Evolutionary conservation across 2,113 vertebrate species (phyloP), one percentile per base, ranked within the genome.

Genomic region (Hydrolagus affinis): DNA sequence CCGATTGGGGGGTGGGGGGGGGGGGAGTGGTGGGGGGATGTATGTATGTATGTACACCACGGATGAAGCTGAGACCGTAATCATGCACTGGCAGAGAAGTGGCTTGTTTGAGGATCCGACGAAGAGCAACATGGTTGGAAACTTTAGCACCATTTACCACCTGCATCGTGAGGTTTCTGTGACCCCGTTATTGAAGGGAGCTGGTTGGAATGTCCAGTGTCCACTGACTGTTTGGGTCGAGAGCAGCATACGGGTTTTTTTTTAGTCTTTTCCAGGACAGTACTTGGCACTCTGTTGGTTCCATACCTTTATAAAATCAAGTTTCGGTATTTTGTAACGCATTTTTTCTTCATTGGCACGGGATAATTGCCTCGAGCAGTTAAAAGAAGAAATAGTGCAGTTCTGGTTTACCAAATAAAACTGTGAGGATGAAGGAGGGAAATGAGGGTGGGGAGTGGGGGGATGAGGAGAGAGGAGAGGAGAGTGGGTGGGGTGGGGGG

Each of bases 341-440:
- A 87, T 85, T 74, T 89, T 85, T 74, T 89, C 75, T 87, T 88
- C 88, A 90, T 92, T 91, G 90, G 90, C 93, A 91, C 91, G 89
- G 90, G 89, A 87, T 88, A 90, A 93, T 90, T 94, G 91, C 91
- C 92, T 87, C 88, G 90, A 92, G 94, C 93, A 93, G 95, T 91
- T 90, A 92, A 90, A 87, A 85, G 86, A 90, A 85, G 76, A 86
- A 90, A 87, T 91, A 94, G 93, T 92, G 93, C 93, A 93, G 91
- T 89, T 91, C 89, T 90, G 85, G 64, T 86, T 86, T 0, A 4
- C 88, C 86, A 86, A 89, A 88, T 87, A 87, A 78, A 83, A 83
- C 77, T 30, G 44, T 44, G 44, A 44, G 44, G 44, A 44, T 44
- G 44, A 44, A 6, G 44, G 6, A 44, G 44, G 44, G 44, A n/a